phyloP scores from a whole-genome alignment of 2,113 vertebrate species.

The Eolophus roseicapilla region DNA sequence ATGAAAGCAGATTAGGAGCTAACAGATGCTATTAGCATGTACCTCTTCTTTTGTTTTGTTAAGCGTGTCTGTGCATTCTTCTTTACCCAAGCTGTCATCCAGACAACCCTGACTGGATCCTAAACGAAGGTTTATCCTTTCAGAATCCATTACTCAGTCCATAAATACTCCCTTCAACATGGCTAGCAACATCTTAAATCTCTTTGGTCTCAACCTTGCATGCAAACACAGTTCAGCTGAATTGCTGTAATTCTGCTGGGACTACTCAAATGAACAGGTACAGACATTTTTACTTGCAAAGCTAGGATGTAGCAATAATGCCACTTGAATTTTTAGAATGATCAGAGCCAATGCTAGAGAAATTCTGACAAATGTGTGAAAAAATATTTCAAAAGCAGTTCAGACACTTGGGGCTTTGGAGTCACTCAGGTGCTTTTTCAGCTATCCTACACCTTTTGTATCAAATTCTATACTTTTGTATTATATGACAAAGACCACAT shows the following conservation, averaged over 20 bases:
- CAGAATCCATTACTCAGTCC: not conserved
- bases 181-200: not conserved
- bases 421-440: not conserved
- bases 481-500: constrained; percentile 8
- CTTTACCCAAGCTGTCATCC: not conserved
- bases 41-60: not conserved
- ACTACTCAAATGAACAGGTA: not conserved
- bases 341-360: not conserved
- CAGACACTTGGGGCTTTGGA: not conserved
- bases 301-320: not conserved
- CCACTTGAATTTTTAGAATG: not conserved
- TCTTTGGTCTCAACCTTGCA: not conserved
- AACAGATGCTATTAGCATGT: not conserved
- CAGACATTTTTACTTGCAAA: not conserved
- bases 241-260: not conserved
- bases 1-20: not conserved
- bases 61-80: not conserved
- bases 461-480: constrained; percentile 12
- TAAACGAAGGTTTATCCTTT: not conserved
- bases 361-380: not conserved
- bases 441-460: not conserved
- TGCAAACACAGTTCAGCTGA: not conserved
- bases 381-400: constrained; percentile 24
- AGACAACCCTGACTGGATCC: not conserved
- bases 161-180: not conserved